Conservation (phyloP, 2,888 invertebrate genomes). For the Plagodis pulveraria region DNA sequence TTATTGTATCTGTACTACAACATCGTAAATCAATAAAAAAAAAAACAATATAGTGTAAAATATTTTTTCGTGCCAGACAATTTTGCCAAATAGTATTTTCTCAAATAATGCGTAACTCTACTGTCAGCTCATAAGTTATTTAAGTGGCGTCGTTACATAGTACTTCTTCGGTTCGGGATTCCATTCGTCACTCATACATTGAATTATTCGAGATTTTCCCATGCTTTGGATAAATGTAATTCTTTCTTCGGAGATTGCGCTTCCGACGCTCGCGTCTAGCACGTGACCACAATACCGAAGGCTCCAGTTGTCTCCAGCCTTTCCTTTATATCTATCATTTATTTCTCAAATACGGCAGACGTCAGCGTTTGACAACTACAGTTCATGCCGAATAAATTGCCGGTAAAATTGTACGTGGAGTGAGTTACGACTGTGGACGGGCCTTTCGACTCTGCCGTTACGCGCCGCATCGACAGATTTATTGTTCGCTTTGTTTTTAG, state of each 20-base stretch:
- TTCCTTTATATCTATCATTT: constrained; percentile 77
- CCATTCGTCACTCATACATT: constrained; percentile 67
- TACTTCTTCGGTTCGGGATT: constrained; percentile 9
- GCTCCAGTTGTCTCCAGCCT: constrained; percentile 67
- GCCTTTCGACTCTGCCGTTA: constrained; percentile 62
- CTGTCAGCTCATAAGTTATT: constrained; percentile 37
- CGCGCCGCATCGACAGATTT: constrained; percentile 70
- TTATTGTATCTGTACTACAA: constrained; percentile 26
- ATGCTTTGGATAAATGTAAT: constrained; percentile 80
- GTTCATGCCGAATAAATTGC: constrained; percentile 80
- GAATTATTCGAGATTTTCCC: constrained; percentile 78
- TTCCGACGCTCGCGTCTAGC: constrained; percentile 62
- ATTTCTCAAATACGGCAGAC: constrained; percentile 74
- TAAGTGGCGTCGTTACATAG: constrained; percentile 16
- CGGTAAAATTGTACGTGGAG: constrained; percentile 74
- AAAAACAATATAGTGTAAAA: too few species aligned
- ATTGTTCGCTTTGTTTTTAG: constrained; percentile 66
- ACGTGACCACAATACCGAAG: constrained; percentile 80
- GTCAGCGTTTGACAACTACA: constrained; percentile 82
- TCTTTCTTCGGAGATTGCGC: constrained; percentile 80
- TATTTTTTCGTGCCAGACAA: constrained; percentile 23
- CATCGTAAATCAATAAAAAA: too few species aligned
- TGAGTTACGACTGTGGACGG: constrained; percentile 76
- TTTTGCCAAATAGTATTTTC: constrained; percentile 31
- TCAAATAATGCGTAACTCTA: constrained; percentile 20